phyloP scores from a whole-genome alignment of 53 echinoderm and acorn worm genomes.

The Stichopus horrens region DNA sequence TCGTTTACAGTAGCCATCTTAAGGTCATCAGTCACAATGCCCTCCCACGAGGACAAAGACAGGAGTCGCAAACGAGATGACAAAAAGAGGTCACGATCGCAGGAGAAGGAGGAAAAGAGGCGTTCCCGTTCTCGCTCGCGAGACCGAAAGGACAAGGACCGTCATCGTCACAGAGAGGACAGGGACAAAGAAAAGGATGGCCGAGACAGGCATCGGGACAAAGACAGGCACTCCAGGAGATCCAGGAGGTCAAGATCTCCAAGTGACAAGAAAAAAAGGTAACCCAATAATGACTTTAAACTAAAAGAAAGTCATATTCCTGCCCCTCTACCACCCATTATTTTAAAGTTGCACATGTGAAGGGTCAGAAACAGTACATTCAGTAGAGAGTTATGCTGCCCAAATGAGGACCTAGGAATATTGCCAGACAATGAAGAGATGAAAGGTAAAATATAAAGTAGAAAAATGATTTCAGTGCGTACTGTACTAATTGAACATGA shows the following conservation, averaged over 20 bases:
- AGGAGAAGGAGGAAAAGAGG: conserved; percentile 14
- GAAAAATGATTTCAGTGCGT: no score
- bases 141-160: conserved; percentile 47
- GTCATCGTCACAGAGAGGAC: conserved; percentile 66
- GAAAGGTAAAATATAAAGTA: no score
- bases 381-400: no score
- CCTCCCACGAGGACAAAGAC: conserved; percentile 38
- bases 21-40: not conserved
- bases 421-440: no score
- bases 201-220: conserved; percentile 52
- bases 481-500: no score
- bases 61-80: conserved; percentile 26
- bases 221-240: conserved; percentile 56
- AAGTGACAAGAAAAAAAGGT: conserved; percentile 53
- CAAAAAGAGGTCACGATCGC: conserved; percentile 11
- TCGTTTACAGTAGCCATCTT: no score
- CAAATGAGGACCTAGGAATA: no score
- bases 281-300: no score
- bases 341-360: no score
- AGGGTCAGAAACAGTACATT: no score
- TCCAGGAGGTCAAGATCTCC: conserved; percentile 66
- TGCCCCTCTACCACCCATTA: no score
- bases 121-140: conserved; percentile 11
- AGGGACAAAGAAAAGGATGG: conserved; percentile 52
- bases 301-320: no score